These are phyloP conservation scores for Thysanoteuthis rhombus DNA, from an alignment of 2,888 invertebrate species.

Conservation along the genomic window DNA sequence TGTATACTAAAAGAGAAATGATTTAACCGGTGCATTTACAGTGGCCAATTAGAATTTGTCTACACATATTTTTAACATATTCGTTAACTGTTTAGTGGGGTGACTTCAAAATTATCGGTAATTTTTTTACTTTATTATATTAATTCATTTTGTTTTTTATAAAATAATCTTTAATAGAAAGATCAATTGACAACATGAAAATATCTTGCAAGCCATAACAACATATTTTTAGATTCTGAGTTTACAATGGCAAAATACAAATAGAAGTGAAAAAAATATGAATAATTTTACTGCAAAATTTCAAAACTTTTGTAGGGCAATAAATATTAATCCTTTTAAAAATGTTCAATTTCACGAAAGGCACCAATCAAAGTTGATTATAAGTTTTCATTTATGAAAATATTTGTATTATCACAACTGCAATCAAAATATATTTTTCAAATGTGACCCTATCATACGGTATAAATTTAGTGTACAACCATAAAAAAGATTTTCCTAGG, in stretches of 20 bases:
- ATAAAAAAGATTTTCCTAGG: too few species aligned
- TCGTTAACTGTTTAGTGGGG: neutral
- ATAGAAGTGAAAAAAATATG: too few species aligned
- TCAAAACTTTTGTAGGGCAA: too few species aligned
- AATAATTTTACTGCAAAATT: too few species aligned
- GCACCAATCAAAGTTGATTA: too few species aligned
- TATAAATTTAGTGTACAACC: too few species aligned
- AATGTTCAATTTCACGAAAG: too few species aligned
- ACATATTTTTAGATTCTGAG: neutral
- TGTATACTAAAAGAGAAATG: neutral
- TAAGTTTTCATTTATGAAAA: neutral
- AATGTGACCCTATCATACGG: too few species aligned
- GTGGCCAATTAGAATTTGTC: neutral
- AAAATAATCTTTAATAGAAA: neutral
- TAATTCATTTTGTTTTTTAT: neutral
- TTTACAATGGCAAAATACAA: neutral
- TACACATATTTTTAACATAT: neutral
- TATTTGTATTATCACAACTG: neutral
- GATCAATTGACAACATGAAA: neutral
- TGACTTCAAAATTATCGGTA: neutral
- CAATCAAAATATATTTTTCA: neutral
- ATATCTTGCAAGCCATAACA: neutral
- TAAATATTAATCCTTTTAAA: too few species aligned
- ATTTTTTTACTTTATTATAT: neutral
- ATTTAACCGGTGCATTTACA: neutral